phyloP scores from a whole-genome alignment of 2,888 invertebrate species.

The Drosophila meridionalis region DNA sequence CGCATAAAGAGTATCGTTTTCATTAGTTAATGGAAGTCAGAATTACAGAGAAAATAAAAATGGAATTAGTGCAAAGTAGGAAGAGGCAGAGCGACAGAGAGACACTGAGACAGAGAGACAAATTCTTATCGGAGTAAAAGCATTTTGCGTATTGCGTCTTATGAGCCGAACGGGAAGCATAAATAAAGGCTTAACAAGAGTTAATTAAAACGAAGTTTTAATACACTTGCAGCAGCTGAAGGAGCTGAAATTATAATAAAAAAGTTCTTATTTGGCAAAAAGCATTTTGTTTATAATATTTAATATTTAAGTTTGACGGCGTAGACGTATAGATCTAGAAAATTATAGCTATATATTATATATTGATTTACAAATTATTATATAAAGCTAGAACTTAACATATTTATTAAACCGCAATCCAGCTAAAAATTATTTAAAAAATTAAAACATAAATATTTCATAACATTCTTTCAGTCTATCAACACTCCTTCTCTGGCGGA shows the following conservation, averaged over 20 bases:
- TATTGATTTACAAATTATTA: not conserved
- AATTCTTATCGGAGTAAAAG: slow-evolving; percentile 36
- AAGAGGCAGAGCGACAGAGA: not conserved
- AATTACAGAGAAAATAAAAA: slow-evolving; percentile 38
- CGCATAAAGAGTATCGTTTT: slow-evolving; percentile 35
- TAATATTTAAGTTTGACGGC: too few species aligned
- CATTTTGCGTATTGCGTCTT: slow-evolving; percentile 10
- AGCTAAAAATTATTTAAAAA: too few species aligned
- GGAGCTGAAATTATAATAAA: rapidly evolving
- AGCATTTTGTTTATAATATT: too few species aligned
- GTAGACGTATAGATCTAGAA: too few species aligned
- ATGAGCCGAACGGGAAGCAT: not conserved
- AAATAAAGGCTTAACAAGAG: not conserved
- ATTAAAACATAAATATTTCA: not conserved
- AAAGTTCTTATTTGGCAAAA: too few species aligned
- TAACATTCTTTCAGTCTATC: not conserved
- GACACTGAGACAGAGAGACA: not conserved
- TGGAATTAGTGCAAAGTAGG: slow-evolving; percentile 38
- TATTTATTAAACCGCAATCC: not conserved
- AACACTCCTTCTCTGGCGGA: not conserved
- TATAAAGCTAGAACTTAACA: not conserved
- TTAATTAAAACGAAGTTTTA: not conserved
- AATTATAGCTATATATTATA: not conserved
- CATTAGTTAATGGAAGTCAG: slow-evolving; percentile 71
- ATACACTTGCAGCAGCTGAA: not conserved